phyloP scores from a whole-genome alignment of 1,140 invertebrate genomes.

The Zaprionus camerounensis region DNA sequence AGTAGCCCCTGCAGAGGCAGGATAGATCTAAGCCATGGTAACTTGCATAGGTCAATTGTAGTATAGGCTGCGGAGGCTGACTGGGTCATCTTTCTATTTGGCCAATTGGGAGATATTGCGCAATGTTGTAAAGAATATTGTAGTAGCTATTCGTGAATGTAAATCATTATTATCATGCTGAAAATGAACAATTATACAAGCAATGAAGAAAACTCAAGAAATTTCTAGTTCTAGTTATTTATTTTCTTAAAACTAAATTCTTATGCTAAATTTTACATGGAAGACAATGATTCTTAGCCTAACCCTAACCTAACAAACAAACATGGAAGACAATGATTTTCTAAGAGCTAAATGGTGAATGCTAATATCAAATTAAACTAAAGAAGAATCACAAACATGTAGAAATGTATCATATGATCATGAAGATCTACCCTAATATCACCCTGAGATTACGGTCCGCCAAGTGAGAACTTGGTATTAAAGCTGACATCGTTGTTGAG shows the following conservation, averaged over 20 bases:
- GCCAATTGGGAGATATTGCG: neutral
- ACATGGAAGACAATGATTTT: slow-evolving; percentile 82
- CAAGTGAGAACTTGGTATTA: slow-evolving; percentile 85
- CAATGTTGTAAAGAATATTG: neutral
- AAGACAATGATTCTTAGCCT: slow-evolving; percentile 78
- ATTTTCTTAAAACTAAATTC: slow-evolving; percentile 41
- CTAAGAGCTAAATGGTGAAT: slow-evolving; percentile 50
- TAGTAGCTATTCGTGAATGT: neutral
- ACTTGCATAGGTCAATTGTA: no score
- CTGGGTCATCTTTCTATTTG: no score
- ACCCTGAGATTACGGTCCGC: slow-evolving; percentile 83
- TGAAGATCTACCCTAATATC: slow-evolving; percentile 76
- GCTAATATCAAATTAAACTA: slow-evolving; percentile 13
- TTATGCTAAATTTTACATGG: slow-evolving; percentile 67
- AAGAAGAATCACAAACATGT: slow-evolving; percentile 60
- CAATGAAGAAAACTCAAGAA: neutral
- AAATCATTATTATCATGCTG: neutral
- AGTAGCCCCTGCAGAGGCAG: no score
- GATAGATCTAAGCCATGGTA: no score
- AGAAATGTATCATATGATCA: slow-evolving; percentile 53
- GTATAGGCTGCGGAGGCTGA: no score
- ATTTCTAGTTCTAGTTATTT: slow-evolving; percentile 50
- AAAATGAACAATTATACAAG: neutral
- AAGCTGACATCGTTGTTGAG: slow-evolving; percentile 85
- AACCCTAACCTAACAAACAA: slow-evolving; percentile 74